phyloP scores from a whole-genome alignment of 2,888 invertebrate genomes.

The Dromius quadrimaculatus region DNA sequence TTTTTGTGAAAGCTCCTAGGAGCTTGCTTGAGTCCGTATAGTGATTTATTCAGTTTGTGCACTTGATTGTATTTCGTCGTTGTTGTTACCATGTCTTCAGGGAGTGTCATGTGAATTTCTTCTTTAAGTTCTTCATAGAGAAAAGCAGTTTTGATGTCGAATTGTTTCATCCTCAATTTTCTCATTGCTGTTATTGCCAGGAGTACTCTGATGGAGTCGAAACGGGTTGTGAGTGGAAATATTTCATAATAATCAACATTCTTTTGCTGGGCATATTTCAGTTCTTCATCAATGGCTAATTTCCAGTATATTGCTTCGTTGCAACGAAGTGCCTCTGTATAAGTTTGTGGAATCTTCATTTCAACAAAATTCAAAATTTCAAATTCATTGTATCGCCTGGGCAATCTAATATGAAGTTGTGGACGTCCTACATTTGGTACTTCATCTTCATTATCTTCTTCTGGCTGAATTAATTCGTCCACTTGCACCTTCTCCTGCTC shows the following conservation, averaged over 20 bases:
- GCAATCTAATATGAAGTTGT: neutral
- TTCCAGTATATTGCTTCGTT: slow-evolving; percentile 56
- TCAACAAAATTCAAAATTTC: neutral
- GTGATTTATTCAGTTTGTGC: slow-evolving; percentile 45
- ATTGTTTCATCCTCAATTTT: slow-evolving; percentile 38
- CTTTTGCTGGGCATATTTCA: slow-evolving; percentile 54
- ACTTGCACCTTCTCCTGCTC: neutral
- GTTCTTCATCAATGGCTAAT: slow-evolving; percentile 53
- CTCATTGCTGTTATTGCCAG: slow-evolving; percentile 10
- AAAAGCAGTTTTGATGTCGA: slow-evolving; percentile 52
- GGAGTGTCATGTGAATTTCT: slow-evolving; percentile 46
- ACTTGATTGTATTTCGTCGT: slow-evolving; percentile 46
- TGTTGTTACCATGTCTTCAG: too few species aligned
- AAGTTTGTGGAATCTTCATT: slow-evolving; percentile 50
- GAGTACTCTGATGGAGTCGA: slow-evolving; percentile 8
- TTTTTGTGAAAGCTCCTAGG: slow-evolving; percentile 13
- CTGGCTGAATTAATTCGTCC: slow-evolving; percentile 2
- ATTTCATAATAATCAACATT: slow-evolving; percentile 15
- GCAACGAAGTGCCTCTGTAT: slow-evolving; percentile 45
- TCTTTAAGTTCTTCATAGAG: slow-evolving; percentile 23
- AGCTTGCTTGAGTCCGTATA: slow-evolving; percentile 54
- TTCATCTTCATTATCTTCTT: neutral
- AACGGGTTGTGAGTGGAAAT: slow-evolving; percentile 7
- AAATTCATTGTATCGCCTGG: neutral
- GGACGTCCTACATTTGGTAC: slow-evolving; percentile 7